Percentiles rank a stretch among this genome's conserved stretches.
phyloP scores from a whole-genome alignment of 2,888 invertebrate genomes.

The Trichacis sp. region DNA sequence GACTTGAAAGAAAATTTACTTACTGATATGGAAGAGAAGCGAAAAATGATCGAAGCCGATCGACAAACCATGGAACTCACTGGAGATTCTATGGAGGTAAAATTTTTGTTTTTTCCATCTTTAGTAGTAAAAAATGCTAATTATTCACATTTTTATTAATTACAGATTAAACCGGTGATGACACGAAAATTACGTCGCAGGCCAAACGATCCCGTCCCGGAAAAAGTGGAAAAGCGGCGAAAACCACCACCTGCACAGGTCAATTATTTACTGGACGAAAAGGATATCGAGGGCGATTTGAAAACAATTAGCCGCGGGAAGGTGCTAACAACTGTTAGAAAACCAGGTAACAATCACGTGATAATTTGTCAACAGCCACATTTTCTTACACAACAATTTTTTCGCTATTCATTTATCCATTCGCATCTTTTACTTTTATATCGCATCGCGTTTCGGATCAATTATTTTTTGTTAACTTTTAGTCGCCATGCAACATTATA shows the following conservation, averaged over 20 bases:
- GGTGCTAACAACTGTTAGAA: conserved; percentile 71
- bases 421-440: background rate
- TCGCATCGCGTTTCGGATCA: background rate
- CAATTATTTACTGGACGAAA: conserved; percentile 89
- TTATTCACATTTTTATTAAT: conserved; percentile 23
- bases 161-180: conserved; percentile 91
- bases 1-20: conserved; percentile 91
- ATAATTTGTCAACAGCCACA: no score
- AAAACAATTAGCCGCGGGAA: conserved; percentile 80
- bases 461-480: conserved; percentile 20
- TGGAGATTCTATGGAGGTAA: conserved; percentile 86
- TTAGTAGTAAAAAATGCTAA: no score
- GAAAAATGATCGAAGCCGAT: conserved; percentile 89
- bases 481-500: conserved; percentile 61
- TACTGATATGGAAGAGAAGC: conserved; percentile 92
- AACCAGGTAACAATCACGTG: conserved; percentile 66
- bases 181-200: conserved; percentile 91
- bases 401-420: background rate
- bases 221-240: conserved; percentile 87
- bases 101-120: no score
- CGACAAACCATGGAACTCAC: conserved; percentile 89
- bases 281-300: conserved; percentile 88
- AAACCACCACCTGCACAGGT: conserved; percentile 87
- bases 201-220: conserved; percentile 93
- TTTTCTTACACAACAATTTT: background rate